Evolutionary conservation across 2,113 vertebrate genomes (phyloP).

Genomic region (Saccopteryx bilineata): DNA sequence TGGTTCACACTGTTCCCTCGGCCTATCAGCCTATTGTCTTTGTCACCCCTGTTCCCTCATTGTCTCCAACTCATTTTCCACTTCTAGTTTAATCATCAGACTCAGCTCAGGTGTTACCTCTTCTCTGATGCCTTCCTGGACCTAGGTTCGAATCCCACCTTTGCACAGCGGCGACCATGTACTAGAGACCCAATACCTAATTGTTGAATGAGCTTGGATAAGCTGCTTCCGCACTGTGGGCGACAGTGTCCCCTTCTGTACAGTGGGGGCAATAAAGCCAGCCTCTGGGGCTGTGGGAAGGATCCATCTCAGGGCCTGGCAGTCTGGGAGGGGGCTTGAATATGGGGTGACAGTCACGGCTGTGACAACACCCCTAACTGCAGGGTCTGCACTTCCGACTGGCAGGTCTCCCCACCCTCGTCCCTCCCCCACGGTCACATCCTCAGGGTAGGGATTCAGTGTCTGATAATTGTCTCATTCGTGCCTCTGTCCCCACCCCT

Average conservation of each 20-base stretch:
- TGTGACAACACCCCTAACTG: rapidly evolving
- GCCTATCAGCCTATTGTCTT: rapidly evolving
- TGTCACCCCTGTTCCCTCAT: neutral
- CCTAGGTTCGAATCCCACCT: neutral
- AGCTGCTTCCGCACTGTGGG: neutral
- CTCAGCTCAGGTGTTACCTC: neutral
- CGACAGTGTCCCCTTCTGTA: neutral
- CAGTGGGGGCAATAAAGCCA: neutral
- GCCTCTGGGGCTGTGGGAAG: neutral
- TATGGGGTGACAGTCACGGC: neutral
- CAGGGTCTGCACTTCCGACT: neutral
- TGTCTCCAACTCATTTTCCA: neutral
- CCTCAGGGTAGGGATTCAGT: neutral
- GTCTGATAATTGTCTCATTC: neutral
- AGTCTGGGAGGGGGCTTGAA: neutral
- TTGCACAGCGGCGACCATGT: neutral
- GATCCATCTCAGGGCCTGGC: neutral
- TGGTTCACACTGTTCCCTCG: neutral
- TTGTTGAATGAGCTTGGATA: neutral
- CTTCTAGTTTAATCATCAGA: neutral
- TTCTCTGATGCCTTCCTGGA: neutral
- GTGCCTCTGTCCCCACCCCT: slow-evolving; percentile 17
- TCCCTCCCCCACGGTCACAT: rapidly evolving
- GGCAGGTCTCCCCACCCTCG: no score
- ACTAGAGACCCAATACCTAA: neutral